Evolutionary conservation across 2,113 vertebrate species (phyloP).

Genomic region (Cebidichthys violaceus): DNA sequence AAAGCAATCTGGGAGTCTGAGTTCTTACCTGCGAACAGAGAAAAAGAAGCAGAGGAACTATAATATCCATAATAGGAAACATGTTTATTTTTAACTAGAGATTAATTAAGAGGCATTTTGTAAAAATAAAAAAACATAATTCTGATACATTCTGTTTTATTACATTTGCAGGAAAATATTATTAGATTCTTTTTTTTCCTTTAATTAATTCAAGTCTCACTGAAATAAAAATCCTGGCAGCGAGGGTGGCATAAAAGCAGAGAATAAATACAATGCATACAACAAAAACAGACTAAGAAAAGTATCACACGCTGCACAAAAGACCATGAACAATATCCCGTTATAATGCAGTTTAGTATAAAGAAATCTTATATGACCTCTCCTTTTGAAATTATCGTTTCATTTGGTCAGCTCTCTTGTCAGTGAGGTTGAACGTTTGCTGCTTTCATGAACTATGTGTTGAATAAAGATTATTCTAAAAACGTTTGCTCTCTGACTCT

Average conservation of each 20-base stretch:
- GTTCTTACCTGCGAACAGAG: conserved; percentile 67
- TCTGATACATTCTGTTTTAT: background rate
- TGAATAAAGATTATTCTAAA: background rate
- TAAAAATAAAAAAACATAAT: background rate
- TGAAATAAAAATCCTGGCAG: background rate
- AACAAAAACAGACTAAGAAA: background rate
- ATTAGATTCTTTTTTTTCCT: background rate
- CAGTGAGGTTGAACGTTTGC: background rate
- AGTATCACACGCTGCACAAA: background rate
- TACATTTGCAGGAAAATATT: background rate
- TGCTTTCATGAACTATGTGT: background rate
- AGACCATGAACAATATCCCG: background rate
- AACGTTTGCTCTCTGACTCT: background rate
- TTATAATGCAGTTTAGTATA: background rate
- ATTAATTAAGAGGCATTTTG: background rate
- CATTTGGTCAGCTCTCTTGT: background rate
- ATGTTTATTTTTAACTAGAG: background rate
- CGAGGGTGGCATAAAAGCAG: background rate
- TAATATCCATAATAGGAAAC: background rate
- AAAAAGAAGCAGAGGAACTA: background rate
- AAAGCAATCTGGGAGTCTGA: conserved; percentile 73
- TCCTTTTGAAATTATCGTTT: background rate
- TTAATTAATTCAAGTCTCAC: background rate
- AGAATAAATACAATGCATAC: background rate
- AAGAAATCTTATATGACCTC: background rate